These are phyloP conservation scores for Syngnathus typhle DNA, from an alignment of 2,113 vertebrate genomes.

Conservation along the genomic window DNA sequence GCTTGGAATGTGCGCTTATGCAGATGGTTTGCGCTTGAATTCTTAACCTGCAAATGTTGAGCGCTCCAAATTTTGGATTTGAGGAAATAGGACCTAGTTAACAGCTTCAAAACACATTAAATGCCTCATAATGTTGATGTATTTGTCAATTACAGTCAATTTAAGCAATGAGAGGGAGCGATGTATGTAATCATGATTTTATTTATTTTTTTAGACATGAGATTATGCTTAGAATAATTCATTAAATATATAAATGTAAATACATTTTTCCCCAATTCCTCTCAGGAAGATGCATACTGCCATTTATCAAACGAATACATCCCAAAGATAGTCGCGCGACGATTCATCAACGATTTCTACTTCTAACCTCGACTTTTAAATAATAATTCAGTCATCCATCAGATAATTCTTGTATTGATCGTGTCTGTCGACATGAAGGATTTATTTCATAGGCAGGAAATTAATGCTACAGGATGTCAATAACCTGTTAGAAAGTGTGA, in stretches of 20 bases:
- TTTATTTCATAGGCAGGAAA: background rate
- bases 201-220: too few species aligned
- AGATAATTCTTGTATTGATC: background rate
- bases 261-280: background rate
- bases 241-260: too few species aligned
- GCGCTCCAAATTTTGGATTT: background rate
- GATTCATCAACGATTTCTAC: background rate
- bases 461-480: background rate
- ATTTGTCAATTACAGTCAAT: background rate
- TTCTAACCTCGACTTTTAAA: background rate
- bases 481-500: background rate
- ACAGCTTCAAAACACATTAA: background rate
- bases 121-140: background rate
- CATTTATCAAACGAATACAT: background rate
- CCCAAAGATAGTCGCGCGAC: background rate
- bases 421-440: background rate
- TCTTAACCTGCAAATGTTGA: constrained; percentile 4
- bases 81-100: background rate
- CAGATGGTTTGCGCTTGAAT: background rate
- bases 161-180: too few species aligned
- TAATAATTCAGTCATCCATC: background rate
- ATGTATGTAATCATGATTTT: too few species aligned
- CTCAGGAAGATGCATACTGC: background rate
- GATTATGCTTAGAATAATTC: too few species aligned
- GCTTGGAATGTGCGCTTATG: background rate